Percentiles rank a stretch among this genome's conserved stretches.
Conservation (phyloP, 2,888 invertebrate genomes). For the Eledone cirrhosa region DNA sequence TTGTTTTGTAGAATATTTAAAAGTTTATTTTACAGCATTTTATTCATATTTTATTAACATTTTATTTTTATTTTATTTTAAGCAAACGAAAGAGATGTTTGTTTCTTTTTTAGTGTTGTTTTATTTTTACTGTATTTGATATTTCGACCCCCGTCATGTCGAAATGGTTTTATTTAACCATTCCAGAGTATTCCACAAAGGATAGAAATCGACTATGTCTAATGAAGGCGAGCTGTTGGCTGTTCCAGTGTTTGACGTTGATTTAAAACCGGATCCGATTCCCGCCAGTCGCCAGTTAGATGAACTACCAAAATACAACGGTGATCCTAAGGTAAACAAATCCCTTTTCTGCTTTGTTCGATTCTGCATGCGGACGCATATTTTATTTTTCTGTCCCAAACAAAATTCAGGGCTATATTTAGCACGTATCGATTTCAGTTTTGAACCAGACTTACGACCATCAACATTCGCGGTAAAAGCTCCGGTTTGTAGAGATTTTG, state of each 20-base stretch:
- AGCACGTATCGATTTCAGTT: not conserved
- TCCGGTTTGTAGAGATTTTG: not conserved
- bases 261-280: conserved; percentile 18
- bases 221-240: not conserved
- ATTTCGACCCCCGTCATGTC: not conserved
- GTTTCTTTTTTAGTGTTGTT: too few relatives aligned
- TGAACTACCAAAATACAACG: conserved; percentile 5
- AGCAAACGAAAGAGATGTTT: too few relatives aligned
- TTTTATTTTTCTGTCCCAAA: not conserved
- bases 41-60: too few relatives aligned
- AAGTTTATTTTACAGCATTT: too few relatives aligned
- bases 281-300: not conserved
- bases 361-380: conserved; percentile 9
- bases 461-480: conserved; percentile 12
- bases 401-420: conserved; percentile 18
- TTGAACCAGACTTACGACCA: not conserved
- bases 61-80: too few relatives aligned
- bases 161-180: conserved; percentile 6
- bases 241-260: not conserved
- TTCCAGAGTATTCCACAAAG: not conserved
- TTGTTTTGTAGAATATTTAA: too few relatives aligned
- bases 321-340: conserved; percentile 3
- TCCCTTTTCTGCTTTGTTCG: not conserved
- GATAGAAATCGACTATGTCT: conserved; percentile 21
- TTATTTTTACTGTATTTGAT: too few relatives aligned